A percentile compares a stretch with the other conserved stretches of the same genome.
phyloP scores from a whole-genome alignment of 2,888 invertebrate species.

The Eristalinus sepulchralis region DNA sequence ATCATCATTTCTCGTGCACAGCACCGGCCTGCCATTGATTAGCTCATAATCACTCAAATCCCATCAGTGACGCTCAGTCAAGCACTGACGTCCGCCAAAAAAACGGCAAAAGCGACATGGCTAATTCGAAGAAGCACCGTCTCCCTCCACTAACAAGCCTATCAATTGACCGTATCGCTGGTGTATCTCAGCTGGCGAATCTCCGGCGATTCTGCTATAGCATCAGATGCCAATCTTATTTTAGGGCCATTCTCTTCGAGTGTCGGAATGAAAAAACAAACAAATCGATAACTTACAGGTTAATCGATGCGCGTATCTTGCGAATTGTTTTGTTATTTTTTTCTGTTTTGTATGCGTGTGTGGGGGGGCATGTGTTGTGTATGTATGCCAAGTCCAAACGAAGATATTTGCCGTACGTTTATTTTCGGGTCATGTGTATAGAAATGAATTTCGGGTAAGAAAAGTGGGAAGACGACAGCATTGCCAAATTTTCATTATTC shows the following conservation, averaged over 20 bases:
- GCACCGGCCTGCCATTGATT: background rate
- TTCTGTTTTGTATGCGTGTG: background rate
- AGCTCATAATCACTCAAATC: constrained; percentile 8
- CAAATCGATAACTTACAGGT: constrained; percentile 41
- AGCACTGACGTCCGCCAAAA: background rate
- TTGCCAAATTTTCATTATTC: background rate
- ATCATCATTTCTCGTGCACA: constrained; percentile 1
- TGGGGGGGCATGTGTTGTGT: background rate
- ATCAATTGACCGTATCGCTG: background rate
- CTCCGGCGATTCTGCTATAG: background rate
- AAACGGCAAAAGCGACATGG: background rate
- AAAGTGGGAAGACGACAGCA: too few relatives aligned
- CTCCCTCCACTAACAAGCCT: background rate
- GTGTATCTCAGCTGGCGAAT: too few relatives aligned
- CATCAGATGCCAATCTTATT: constrained; percentile 20
- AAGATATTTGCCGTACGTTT: background rate
- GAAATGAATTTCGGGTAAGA: too few relatives aligned
- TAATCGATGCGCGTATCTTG: constrained; percentile 29
- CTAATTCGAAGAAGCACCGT: background rate
- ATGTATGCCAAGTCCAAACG: constrained; percentile 14
- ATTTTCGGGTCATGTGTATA: constrained; percentile 27
- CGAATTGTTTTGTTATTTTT: constrained; percentile 15
- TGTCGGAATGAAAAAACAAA: constrained; percentile 39
- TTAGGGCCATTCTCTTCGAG: constrained; percentile 29
- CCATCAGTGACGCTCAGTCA: background rate